phyloP scores from a whole-genome alignment of 2,888 invertebrate genomes.

The Andrena flavipes region DNA sequence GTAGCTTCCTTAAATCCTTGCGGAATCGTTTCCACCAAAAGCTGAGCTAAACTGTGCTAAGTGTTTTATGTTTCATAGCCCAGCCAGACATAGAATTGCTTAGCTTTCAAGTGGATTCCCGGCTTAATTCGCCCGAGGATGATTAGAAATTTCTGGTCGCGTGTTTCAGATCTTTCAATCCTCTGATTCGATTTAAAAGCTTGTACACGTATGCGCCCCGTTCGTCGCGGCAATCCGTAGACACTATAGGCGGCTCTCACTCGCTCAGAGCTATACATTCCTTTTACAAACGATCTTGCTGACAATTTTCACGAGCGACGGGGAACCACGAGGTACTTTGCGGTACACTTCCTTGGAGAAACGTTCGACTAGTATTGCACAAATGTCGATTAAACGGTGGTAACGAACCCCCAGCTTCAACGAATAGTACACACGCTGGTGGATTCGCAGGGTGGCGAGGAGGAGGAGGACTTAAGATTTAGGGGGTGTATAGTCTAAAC shows the following conservation, averaged over 20 bases:
- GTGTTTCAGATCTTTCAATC: too few species aligned
- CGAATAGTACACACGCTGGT: conserved; percentile 6
- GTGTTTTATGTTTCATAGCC: too few species aligned
- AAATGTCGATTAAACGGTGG: conserved; percentile 29
- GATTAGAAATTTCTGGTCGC: too few species aligned
- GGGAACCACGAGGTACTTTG: conserved; percentile 2
- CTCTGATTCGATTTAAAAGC: neutral
- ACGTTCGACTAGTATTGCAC: conserved; percentile 57
- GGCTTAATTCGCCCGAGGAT: too few species aligned
- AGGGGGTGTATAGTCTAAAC: neutral
- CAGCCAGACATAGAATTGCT: too few species aligned
- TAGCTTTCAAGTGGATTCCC: too few species aligned
- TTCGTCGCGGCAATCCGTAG: neutral
- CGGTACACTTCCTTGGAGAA: conserved; percentile 3
- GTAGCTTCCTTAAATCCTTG: too few species aligned
- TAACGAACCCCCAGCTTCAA: conserved; percentile 3
- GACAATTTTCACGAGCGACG: conserved; percentile 17
- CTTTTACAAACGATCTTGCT: neutral
- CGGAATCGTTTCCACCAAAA: too few species aligned
- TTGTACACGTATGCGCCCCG: neutral
- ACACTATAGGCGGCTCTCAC: neutral
- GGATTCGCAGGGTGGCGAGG: neutral
- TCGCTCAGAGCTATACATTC: conserved; percentile 14
- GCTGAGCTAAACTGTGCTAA: too few species aligned
- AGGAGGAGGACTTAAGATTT: neutral